Percentiles rank a stretch among this genome's conserved stretches.
Evolutionary conservation across 2,888 invertebrate genomes (phyloP).

Genomic region (Drymonia ruficornis): DNA sequence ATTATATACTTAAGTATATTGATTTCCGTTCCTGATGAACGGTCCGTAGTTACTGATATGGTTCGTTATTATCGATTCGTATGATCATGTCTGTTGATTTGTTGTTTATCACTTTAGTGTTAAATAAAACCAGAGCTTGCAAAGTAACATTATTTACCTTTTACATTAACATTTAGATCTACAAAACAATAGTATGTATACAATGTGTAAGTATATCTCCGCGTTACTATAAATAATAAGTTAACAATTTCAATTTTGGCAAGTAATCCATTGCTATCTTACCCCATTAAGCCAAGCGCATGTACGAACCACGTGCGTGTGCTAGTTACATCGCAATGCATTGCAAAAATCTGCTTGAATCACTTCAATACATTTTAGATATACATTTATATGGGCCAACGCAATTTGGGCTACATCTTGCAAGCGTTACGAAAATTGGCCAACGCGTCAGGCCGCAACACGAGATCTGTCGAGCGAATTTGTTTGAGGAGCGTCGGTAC

Average conservation of each 20-base stretch:
- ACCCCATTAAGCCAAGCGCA: too few species aligned
- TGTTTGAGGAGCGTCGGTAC: too few species aligned
- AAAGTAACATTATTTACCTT: slow-evolving; percentile 31
- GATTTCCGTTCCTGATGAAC: slow-evolving; percentile 34
- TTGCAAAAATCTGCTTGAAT: too few species aligned
- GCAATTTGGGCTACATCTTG: too few species aligned
- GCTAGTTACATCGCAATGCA: too few species aligned
- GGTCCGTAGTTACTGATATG: slow-evolving; percentile 14
- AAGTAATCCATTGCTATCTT: slow-evolving; percentile 16
- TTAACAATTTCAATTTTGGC: slow-evolving; percentile 21
- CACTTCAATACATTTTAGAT: too few species aligned
- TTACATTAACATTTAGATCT: slow-evolving; percentile 18
- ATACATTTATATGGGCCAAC: too few species aligned
- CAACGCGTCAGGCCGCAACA: too few species aligned
- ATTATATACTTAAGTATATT: slow-evolving; percentile 57
- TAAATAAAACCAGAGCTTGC: slow-evolving; percentile 34
- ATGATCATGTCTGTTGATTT: slow-evolving; percentile 15
- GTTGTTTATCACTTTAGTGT: slow-evolving; percentile 24
- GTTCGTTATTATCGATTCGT: slow-evolving; percentile 2
- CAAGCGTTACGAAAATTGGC: too few species aligned
- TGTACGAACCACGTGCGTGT: too few species aligned
- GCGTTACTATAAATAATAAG: slow-evolving; percentile 29
- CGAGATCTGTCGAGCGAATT: too few species aligned
- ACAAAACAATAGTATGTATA: slow-evolving; percentile 15
- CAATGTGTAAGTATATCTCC: slow-evolving; percentile 10